Evolutionary conservation across 1,140 invertebrate species (phyloP).

Genomic region (Sarcophaga peregrina): DNA sequence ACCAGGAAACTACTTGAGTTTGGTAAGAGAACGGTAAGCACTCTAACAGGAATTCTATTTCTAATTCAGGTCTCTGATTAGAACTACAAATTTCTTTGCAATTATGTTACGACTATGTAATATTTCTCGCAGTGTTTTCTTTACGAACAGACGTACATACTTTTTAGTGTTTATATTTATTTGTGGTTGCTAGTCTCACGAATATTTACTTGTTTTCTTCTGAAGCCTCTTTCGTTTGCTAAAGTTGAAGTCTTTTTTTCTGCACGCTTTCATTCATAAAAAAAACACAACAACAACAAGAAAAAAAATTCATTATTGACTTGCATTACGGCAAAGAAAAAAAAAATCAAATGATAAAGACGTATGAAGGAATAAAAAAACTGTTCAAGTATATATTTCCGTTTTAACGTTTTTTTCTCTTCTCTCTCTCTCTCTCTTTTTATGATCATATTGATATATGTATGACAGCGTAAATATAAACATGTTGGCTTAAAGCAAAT

Average conservation of each 20-base stretch:
- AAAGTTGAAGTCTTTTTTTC: background rate
- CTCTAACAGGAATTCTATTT: too few species aligned
- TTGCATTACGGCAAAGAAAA: background rate
- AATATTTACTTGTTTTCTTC: background rate
- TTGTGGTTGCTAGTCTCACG: background rate
- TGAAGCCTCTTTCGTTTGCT: background rate
- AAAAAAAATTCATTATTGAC: background rate
- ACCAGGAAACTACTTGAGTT: too few species aligned
- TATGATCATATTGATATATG: background rate
- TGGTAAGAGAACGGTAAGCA: too few species aligned
- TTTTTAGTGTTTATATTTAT: background rate
- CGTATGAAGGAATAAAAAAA: background rate
- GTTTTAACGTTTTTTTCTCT: background rate
- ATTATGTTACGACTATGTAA: too few species aligned
- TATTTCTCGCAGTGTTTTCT: too few species aligned
- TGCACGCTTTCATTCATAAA: slow-evolving; percentile 19
- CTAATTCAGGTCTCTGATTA: too few species aligned
- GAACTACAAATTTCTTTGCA: too few species aligned
- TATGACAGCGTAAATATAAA: background rate
- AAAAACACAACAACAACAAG: background rate
- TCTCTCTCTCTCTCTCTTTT: background rate
- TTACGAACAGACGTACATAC: too few species aligned
- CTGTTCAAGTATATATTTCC: background rate
- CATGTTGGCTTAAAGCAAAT: slow-evolving; percentile 6
- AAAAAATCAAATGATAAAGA: background rate